Conservation (phyloP, 2,113 vertebrate species). For the Pomatostomus ruficeps region DNA sequence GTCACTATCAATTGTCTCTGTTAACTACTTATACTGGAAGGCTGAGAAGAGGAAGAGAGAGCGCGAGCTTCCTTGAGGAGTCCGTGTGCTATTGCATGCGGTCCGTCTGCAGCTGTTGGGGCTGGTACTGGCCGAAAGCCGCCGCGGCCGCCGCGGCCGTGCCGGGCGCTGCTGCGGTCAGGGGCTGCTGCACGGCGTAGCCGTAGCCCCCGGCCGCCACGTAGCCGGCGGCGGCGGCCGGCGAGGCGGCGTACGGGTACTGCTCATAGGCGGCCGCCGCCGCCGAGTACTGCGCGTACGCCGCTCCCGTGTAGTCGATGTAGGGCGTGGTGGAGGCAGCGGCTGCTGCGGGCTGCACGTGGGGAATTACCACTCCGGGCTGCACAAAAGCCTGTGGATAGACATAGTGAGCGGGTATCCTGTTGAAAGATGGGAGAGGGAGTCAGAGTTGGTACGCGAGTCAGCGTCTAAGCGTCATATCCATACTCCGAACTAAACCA, state of each 20-base stretch:
- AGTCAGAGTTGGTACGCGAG: slow-evolving; percentile 32
- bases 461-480: not conserved
- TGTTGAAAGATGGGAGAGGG: slow-evolving; percentile 71
- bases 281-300: slow-evolving; percentile 90
- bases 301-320: slow-evolving; percentile 95
- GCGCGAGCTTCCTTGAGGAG: slow-evolving; percentile 43
- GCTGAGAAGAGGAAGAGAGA: slow-evolving; percentile 53
- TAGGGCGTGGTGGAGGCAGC: slow-evolving; percentile 87
- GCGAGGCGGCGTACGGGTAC: slow-evolving; percentile 92
- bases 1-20: slow-evolving; percentile 55
- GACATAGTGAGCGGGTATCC: slow-evolving; percentile 96
- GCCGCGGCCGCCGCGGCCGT: slow-evolving; percentile 85
- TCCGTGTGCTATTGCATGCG: slow-evolving; percentile 92
- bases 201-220: slow-evolving; percentile 88
- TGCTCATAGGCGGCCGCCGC: slow-evolving; percentile 87
- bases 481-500: slow-evolving; percentile 65
- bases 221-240: slow-evolving; percentile 85
- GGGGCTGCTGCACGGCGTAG: slow-evolving; percentile 91
- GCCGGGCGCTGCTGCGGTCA: slow-evolving; percentile 82
- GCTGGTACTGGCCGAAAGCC: slow-evolving; percentile 93
- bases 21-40: slow-evolving; percentile 67
- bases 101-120: slow-evolving; percentile 94
- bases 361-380: slow-evolving; percentile 94
- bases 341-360: slow-evolving; percentile 83
- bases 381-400: slow-evolving; percentile 98